Evolutionary conservation across 2,888 invertebrate species (phyloP).

Genomic region (Tenthredo scrophulariae): DNA sequence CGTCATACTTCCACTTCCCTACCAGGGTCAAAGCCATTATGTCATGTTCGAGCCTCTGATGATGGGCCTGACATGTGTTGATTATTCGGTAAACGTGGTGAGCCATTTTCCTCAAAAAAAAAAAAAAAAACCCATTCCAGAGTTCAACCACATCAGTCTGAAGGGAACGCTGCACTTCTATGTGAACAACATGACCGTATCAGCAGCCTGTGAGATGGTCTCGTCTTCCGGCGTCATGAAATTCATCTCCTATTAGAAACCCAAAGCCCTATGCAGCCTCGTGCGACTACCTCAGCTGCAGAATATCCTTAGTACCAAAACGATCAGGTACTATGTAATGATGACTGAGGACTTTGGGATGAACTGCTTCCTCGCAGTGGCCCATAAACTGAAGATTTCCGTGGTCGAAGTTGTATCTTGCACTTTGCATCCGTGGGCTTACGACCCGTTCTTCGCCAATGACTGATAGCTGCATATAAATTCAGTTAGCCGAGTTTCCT

Average conservation of each 20-base stretch:
- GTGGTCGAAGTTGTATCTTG: background rate
- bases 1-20: slow-evolving; percentile 18
- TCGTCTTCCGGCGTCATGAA: background rate
- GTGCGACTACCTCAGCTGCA: slow-evolving; percentile 27
- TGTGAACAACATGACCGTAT: slow-evolving; percentile 17
- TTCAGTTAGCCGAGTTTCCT: background rate
- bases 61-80: slow-evolving; percentile 2
- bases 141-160: slow-evolving; percentile 13
- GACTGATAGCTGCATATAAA: no score
- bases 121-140: background rate
- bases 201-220: background rate
- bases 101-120: slow-evolving; percentile 33
- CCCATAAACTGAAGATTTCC: background rate
- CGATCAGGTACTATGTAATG: slow-evolving; percentile 6
- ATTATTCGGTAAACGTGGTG: slow-evolving; percentile 3
- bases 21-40: slow-evolving; percentile 30
- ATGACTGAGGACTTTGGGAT: slow-evolving; percentile 6
- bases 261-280: slow-evolving; percentile 5
- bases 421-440: slow-evolving; percentile 3
- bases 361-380: slow-evolving; percentile 1
- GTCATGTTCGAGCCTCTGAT: slow-evolving; percentile 24
- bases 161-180: slow-evolving; percentile 20
- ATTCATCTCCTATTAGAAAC: background rate
- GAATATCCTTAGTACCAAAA: background rate
- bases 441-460: background rate